Percentiles rank a stretch among this genome's conserved stretches.
Evolutionary conservation across 2,888 invertebrate genomes (phyloP).

Genomic region (Diplazon laetatorius): DNA sequence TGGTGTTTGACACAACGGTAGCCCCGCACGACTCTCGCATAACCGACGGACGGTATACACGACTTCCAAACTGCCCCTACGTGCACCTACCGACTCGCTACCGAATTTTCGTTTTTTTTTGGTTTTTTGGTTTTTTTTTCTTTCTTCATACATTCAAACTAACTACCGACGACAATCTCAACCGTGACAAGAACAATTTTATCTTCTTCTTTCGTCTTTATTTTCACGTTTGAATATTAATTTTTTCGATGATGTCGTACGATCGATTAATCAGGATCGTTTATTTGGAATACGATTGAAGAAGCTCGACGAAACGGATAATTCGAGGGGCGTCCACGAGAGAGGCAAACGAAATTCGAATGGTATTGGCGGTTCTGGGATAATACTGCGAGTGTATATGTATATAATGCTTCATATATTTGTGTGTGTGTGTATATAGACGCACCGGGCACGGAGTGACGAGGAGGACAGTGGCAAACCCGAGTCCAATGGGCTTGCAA

Average conservation of each 20-base stretch:
- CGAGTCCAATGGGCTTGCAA: conserved; percentile 50
- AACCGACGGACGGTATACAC: conserved; percentile 73
- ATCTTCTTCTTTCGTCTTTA: no score
- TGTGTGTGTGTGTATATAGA: no score
- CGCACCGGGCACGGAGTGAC: neutral
- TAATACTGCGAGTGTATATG: no score
- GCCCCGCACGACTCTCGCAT: conserved; percentile 76
- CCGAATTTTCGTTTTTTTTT: no score
- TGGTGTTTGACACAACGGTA: conserved; percentile 74
- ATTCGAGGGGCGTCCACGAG: conserved; percentile 55
- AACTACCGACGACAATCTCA: no score
- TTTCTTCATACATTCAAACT: no score
- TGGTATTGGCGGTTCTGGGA: conserved; percentile 28
- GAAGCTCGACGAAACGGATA: conserved; percentile 31
- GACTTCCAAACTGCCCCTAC: conserved; percentile 77
- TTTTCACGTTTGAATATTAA: neutral
- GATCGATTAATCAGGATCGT: no score
- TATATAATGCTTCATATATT: no score
- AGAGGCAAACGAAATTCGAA: conserved; percentile 24
- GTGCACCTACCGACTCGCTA: conserved; percentile 75
- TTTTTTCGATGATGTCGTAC: no score
- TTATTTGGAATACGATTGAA: neutral
- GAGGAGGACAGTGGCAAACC: conserved; percentile 56
- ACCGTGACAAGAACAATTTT: no score
- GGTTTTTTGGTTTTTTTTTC: no score